phyloP scores from a whole-genome alignment of 2,797 vertebrate species.

The Pangasius krempfi region DNA sequence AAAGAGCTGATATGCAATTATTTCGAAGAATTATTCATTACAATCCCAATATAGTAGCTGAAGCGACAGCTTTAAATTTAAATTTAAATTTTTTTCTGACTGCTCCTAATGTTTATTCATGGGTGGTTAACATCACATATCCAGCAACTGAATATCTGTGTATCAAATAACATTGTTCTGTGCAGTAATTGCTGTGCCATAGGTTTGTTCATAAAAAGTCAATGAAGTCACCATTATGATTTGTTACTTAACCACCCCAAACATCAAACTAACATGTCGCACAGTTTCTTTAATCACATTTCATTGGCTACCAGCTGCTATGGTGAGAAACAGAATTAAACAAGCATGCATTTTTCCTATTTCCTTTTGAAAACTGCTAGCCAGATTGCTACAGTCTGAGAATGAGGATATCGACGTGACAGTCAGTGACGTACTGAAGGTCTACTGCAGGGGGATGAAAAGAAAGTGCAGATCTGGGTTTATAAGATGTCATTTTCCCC shows the following conservation, averaged over 20 bases:
- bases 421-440: not conserved
- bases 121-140: not conserved
- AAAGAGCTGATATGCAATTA: not conserved
- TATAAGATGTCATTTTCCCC: not conserved
- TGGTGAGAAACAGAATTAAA: not conserved
- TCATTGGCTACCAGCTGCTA: not conserved
- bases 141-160: not conserved
- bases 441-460: not conserved
- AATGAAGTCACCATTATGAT: not conserved
- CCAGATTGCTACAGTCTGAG: not conserved
- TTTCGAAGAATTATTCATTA: not conserved
- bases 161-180: not conserved
- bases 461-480: not conserved
- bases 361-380: not conserved
- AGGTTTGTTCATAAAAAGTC: not conserved
- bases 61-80: no score
- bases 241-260: not conserved
- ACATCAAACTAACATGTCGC: not conserved
- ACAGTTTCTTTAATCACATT: not conserved
- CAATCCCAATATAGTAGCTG: not conserved
- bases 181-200: not conserved
- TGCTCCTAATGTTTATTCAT: not conserved
- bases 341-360: not conserved
- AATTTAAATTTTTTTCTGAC: not conserved
- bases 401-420: not conserved